Evolutionary conservation across 2,797 vertebrate genomes (phyloP).

Genomic region (Uromys caudimaculatus): DNA sequence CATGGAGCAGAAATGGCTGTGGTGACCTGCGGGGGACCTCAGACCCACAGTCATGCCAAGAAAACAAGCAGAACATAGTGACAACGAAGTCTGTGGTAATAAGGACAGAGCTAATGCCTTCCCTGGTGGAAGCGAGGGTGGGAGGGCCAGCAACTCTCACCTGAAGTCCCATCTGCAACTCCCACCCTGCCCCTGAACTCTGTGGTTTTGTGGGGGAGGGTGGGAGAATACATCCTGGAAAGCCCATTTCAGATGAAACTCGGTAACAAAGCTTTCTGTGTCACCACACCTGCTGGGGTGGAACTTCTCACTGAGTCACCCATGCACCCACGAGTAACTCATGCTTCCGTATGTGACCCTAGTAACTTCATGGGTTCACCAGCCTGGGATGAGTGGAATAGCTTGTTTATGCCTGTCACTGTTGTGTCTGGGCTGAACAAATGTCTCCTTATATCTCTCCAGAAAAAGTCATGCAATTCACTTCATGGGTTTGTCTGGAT

Average conservation of each 20-base stretch:
- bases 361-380: background rate
- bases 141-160: background rate
- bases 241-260: background rate
- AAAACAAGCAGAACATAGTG: background rate
- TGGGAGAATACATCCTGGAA: background rate
- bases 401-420: background rate
- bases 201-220: background rate
- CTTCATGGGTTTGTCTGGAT: constrained; percentile 15
- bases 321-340: background rate
- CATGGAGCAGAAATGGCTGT: background rate
- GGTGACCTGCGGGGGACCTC: background rate
- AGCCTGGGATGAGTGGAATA: background rate
- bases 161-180: background rate
- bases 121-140: background rate
- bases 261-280: background rate
- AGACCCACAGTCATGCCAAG: background rate
- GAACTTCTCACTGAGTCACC: background rate
- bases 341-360: background rate
- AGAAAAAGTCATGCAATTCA: background rate
- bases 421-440: background rate
- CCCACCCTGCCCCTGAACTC: background rate
- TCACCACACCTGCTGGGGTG: background rate
- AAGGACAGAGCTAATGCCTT: background rate
- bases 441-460: background rate
- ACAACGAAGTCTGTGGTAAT: background rate